Conservation (phyloP, 2,888 invertebrate genomes). For the Heliconius sara region DNA sequence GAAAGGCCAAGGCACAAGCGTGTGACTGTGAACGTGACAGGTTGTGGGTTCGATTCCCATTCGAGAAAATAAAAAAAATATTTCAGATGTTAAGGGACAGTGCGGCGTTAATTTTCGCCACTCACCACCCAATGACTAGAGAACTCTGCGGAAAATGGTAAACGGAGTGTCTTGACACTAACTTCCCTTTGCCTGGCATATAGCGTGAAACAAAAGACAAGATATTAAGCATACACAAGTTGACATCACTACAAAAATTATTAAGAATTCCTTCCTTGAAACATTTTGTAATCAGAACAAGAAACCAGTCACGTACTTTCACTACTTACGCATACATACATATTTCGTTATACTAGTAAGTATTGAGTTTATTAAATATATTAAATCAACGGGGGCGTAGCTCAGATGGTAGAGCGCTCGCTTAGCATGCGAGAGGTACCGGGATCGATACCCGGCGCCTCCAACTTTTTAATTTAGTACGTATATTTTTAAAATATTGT, state of each 20-base stretch:
- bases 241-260: not conserved
- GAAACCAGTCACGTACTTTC: constrained; percentile 27
- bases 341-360: not conserved
- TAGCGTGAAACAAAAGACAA: not conserved
- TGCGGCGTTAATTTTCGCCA: no score
- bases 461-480: constrained; percentile 7
- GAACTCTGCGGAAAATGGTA: no score
- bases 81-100: no score
- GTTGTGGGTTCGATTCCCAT: no score
- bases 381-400: constrained; percentile 72
- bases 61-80: no score
- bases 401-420: constrained; percentile 85
- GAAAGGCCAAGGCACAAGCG: no score
- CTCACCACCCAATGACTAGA: no score
- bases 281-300: not conserved
- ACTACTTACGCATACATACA: not conserved
- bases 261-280: not conserved
- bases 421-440: constrained; percentile 80
- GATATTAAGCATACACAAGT: not conserved
- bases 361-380: not conserved
- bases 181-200: no score
- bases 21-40: no score
- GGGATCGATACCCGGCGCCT: constrained; percentile 46
- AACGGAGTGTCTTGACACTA: no score
- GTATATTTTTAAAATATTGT: not conserved